Base-by-base conservation (phyloP, 2,113 vertebrate species). In the Gobiocypris rarus region DNA sequence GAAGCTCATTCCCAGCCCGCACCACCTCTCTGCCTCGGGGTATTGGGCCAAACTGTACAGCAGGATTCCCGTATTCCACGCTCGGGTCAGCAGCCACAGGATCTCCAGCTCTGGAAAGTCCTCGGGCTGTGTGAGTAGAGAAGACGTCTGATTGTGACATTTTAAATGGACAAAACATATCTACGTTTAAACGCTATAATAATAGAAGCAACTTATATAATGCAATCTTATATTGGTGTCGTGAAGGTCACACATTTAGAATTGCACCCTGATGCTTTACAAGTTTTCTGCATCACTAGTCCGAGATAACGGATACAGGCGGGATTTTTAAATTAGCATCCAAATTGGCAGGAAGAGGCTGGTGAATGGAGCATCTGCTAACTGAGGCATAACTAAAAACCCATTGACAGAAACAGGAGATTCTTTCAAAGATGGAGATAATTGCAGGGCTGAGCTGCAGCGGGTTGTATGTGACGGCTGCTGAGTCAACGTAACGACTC, bases 11-110 rank as follows among this genome's bases (percentile, higher is more conserved):
- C 94, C 95, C 34, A 98, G 86, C 38, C 92, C 89, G 10, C 96
- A 98, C 97, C 97, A 99, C 86, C 92, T 95, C 90, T 97, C 95
- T 2, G 96, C 94, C 84, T 94, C 94, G 0, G 88, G 78, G 69
- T 95, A 97, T 89, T 94, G 96, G 6, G 89, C 90, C 82, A 88
- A 73, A 17, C 92, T 94, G 84, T 95, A 97, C 80, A 97, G 93
- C 89, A 94, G 84, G 85, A 98, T 93, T 67, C 96, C 97, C 11
- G 92, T 95, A 86, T 98, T 98, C 97, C 97, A 99, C 22, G 96
- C 95, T 82, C 94, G 94, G 74, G 94, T 96, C 94, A 99, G 95
- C 89, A 99, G 81, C 97, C 96, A 98, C 88, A 97, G 89, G 83
- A 94, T 92, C 91, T 98, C 96, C 82, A 90, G 85, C 91, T 98